These are phyloP conservation scores for Nymphalis urticae DNA, from an alignment of 2,888 invertebrate species.

Conservation along the genomic window DNA sequence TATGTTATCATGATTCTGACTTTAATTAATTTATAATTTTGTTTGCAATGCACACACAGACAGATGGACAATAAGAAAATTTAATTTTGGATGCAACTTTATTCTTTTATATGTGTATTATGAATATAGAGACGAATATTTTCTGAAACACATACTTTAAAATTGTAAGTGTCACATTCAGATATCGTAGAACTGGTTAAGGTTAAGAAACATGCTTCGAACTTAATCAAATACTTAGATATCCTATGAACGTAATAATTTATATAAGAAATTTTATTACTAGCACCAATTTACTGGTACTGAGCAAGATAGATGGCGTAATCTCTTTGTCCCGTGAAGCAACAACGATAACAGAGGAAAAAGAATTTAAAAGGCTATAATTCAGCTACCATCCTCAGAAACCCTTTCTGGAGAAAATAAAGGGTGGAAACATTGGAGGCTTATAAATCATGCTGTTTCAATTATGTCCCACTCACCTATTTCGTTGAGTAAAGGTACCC, in stretches of 20 bases:
- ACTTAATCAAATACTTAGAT: conserved; percentile 13
- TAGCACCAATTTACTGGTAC: conserved; percentile 56
- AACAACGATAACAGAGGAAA: conserved; percentile 69
- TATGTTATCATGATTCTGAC: too few relatives aligned
- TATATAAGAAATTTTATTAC: conserved; percentile 48
- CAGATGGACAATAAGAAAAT: too few relatives aligned
- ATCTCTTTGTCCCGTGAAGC: conserved; percentile 70
- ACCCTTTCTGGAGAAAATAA: conserved; percentile 56
- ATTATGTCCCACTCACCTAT: conserved; percentile 61
- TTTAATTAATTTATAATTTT: too few relatives aligned
- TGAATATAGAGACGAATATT: too few relatives aligned
- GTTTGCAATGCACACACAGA: too few relatives aligned
- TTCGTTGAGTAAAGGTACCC: conserved; percentile 26
- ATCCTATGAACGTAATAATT: conserved; percentile 40
- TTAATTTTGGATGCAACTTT: too few relatives aligned
- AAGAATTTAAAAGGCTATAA: conserved; percentile 75
- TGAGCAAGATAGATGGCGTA: conserved; percentile 67
- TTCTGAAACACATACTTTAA: background rate
- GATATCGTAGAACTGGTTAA: background rate
- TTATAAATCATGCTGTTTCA: conserved; percentile 70
- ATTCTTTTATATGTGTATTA: too few relatives aligned
- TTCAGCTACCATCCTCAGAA: conserved; percentile 55
- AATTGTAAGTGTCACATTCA: background rate
- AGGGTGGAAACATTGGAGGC: conserved; percentile 35
- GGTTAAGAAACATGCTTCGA: background rate